Conservation (phyloP, 2,797 vertebrate species). For the Melanotaenia boesemani region DNA sequence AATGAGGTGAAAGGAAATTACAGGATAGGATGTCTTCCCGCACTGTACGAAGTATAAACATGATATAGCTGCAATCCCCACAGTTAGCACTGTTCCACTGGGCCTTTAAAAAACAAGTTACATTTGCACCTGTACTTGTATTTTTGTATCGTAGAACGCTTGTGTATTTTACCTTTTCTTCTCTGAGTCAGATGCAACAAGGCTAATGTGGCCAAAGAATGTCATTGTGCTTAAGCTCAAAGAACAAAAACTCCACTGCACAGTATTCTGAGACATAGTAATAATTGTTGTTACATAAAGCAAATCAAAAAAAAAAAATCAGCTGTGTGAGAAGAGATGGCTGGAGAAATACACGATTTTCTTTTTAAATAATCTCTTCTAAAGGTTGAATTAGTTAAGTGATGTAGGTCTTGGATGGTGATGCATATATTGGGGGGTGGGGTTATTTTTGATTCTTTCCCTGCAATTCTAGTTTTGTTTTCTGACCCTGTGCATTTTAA, state of each 20-base stretch:
- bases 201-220: conserved; percentile 58
- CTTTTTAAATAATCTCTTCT: neutral
- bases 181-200: conserved; percentile 14
- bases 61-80: conserved; percentile 54
- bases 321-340: conserved; percentile 17
- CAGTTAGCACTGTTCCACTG: conserved; percentile 63
- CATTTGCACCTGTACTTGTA: conserved; percentile 55
- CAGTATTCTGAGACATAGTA: conserved; percentile 16
- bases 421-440: conserved; percentile 31
- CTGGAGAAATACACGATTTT: conserved; percentile 25
- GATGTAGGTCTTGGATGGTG: conserved; percentile 12
- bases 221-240: conserved; percentile 28
- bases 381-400: conserved; percentile 27
- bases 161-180: conserved; percentile 15
- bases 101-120: conserved; percentile 33
- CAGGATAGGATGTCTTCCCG: neutral
- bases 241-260: conserved; percentile 54
- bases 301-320: conserved; percentile 15
- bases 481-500: conserved; percentile 25
- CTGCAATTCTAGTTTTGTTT: conserved; percentile 27
- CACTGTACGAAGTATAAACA: conserved; percentile 19
- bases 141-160: conserved; percentile 30
- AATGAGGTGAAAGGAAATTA: neutral
- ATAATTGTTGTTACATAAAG: conserved; percentile 13
- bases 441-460: conserved; percentile 38